Base-by-base conservation (phyloP, 1,140 invertebrate genomes). In the Uloborus diversus region DNA sequence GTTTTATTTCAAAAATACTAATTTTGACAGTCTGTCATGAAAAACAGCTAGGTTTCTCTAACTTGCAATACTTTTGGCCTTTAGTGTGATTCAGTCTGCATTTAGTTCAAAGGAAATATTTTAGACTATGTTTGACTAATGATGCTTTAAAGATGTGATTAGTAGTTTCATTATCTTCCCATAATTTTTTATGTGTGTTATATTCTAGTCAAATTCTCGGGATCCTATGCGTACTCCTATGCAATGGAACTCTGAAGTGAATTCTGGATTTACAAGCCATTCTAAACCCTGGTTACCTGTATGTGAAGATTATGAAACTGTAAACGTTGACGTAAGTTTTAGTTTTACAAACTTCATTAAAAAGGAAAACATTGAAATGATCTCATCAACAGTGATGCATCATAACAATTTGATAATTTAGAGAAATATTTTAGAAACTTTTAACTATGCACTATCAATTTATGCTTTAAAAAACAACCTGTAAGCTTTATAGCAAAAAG, bases 241-340 rank as follows among this genome's bases (percentile, higher is more conserved):
- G 87, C 85, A 86, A 78, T 88, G 87, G 88, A 84, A 81, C 25
- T 75, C 33, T 37, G 56, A 59, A 4, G 28, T 42, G 13, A 85
- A 85, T 83, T 85, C 85, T 49, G 87, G 87, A 25, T 87, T 88
- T 57, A 92, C 92, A 75, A 90, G 89, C 17, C 53, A 4, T 28
- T 49, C 80, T 33, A 82, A 75, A 13, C 81, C 70, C 4, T 88
- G 86, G 86, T 23, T 86, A 17, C 84, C 85, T 57, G 79, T 87
- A 20, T 81, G 84, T 66, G 9, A 23, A 5, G 81, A 85, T 66
- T 86, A 75, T 65, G n/a, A 33, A 51, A 23, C 11, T 20, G 51
- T 73, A n/a, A 86, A 85, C 82, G 85, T 86, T 20, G 76, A 85
- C 68, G 85, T 85, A n/a, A 32, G 28, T 14, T 17, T 30, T 66